Evolutionary conservation across 2,888 invertebrate genomes (phyloP).

Genomic region (Andrena minutula): DNA sequence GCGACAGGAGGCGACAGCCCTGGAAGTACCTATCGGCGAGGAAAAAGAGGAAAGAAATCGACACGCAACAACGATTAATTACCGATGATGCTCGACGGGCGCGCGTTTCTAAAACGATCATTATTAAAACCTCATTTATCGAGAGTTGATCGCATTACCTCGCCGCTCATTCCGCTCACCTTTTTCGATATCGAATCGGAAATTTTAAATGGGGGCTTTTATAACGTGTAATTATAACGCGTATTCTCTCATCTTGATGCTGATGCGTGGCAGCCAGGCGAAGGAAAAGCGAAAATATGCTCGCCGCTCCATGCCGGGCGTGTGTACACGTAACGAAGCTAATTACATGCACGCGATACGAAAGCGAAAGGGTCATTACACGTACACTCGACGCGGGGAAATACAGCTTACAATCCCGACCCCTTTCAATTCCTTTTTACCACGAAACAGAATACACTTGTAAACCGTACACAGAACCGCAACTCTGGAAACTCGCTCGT

Average conservation of each 20-base stretch:
- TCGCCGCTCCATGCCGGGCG: constrained; percentile 27
- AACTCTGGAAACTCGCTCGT: neutral
- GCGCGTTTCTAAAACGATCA: constrained; percentile 50
- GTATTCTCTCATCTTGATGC: constrained; percentile 44
- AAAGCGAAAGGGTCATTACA: constrained; percentile 62
- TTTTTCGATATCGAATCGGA: constrained; percentile 48
- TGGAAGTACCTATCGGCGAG: neutral
- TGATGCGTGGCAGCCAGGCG: constrained; percentile 22
- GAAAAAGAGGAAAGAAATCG: constrained; percentile 1
- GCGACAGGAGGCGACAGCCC: neutral
- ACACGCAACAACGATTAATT: constrained; percentile 30
- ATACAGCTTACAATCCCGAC: constrained; percentile 28
- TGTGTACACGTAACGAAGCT: constrained; percentile 59
- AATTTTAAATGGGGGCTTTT: constrained; percentile 56
- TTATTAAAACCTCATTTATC: constrained; percentile 50
- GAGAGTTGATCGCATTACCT: constrained; percentile 39
- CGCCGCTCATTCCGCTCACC: constrained; percentile 15
- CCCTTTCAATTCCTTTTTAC: neutral
- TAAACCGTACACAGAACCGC: constrained; percentile 4
- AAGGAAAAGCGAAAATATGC: constrained; percentile 44
- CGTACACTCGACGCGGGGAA: constrained; percentile 29
- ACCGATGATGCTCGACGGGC: constrained; percentile 29
- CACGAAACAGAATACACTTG: neutral
- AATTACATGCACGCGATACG: constrained; percentile 65
- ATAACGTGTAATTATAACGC: constrained; percentile 56